These are phyloP conservation scores for Actinemys pallida DNA, from an alignment of 2,113 vertebrate genomes.

Conservation along the genomic window DNA sequence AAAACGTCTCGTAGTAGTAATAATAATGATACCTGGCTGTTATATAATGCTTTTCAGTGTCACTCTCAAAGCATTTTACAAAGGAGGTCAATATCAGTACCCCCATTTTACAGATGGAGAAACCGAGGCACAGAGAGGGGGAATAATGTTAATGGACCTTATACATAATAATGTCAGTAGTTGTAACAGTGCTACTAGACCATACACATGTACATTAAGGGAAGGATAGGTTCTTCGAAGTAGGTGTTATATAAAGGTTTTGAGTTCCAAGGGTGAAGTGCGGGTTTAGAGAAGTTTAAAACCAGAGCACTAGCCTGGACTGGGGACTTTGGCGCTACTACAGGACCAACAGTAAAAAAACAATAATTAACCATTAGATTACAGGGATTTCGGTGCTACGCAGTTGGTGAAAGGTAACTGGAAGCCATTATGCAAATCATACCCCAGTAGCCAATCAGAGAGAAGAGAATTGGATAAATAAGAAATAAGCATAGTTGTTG, in stretches of 20 bases:
- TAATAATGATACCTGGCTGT: background rate
- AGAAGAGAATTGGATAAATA: background rate
- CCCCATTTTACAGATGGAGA: background rate
- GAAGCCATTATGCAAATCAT: background rate
- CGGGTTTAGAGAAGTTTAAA: background rate
- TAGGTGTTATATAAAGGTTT: fast-evolving
- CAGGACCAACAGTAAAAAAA: background rate
- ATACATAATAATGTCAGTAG: background rate
- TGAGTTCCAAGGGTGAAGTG: background rate
- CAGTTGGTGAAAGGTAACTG: background rate
- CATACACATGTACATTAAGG: background rate
- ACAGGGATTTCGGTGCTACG: background rate
- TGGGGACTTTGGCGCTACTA: background rate
- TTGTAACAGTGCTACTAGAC: background rate
- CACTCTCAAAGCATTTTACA: background rate
- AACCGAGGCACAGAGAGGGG: background rate
- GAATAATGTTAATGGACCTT: background rate
- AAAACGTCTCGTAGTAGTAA: background rate
- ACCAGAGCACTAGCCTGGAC: fast-evolving
- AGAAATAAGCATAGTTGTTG: background rate
- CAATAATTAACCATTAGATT: background rate
- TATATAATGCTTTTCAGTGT: background rate
- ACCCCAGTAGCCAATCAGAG: background rate
- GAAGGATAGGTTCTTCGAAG: background rate
- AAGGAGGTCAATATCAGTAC: background rate